phyloP scores from a whole-genome alignment of 2,113 vertebrate species.

The Oncorhynchus masou region DNA sequence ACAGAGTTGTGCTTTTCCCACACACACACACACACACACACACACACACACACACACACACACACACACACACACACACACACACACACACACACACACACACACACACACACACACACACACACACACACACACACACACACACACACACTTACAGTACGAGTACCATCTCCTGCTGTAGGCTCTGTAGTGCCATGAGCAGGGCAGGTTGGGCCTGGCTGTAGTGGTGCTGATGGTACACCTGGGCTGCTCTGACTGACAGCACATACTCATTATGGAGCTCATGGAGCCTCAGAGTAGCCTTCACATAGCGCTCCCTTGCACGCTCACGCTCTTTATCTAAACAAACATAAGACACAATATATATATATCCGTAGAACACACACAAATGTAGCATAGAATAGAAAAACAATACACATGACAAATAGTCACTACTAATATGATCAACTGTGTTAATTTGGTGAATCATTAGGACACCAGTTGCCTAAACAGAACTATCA shows the following conservation, averaged over 20 bases:
- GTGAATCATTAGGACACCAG: background rate
- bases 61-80: conserved; percentile 9
- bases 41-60: background rate
- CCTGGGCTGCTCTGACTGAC: conserved; percentile 77
- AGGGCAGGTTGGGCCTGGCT: conserved; percentile 78
- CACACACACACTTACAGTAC: conserved; percentile 75
- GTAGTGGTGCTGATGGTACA: conserved; percentile 87
- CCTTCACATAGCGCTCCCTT: conserved; percentile 85
- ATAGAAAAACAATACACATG: no score
- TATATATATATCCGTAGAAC: background rate
- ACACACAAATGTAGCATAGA: background rate
- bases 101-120: conserved; percentile 3
- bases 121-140: conserved; percentile 8
- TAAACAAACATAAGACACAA: conserved; percentile 37
- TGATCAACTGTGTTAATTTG: no score
- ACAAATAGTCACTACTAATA: no score
- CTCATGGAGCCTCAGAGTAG: conserved; percentile 83
- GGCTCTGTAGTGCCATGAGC: conserved; percentile 81
- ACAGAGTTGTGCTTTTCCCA: background rate
- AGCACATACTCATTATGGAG: conserved; percentile 92
- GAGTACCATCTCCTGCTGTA: conserved; percentile 88
- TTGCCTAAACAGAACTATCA: background rate
- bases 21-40: conserved; percentile 48
- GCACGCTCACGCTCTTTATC: conserved; percentile 87
- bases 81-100: conserved; percentile 4